Evolutionary conservation across 2,797 vertebrate genomes (phyloP), one percentile per base, ranked within the genome.

Genomic region (Leuciscus waleckii): DNA sequence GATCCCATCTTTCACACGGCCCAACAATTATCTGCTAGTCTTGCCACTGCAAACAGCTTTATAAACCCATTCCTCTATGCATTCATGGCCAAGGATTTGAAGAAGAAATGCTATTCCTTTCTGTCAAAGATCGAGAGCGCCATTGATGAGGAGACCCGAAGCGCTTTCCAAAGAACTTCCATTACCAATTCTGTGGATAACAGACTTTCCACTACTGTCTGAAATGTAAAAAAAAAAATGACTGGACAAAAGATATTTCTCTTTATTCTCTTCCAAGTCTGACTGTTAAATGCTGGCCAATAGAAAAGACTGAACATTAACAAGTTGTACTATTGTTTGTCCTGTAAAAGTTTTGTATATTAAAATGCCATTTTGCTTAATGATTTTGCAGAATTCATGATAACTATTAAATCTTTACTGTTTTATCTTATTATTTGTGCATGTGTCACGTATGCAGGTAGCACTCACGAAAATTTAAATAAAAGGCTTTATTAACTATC

Each of bases 21-120:
- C 1, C 7, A 95, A 75, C 91, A 89, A 2, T 61, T 95, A 14
- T 92, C 93, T 83, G 93, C 86, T 0, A 92, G 91, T 0, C 61
- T 97, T 0, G 96, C 96, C 0, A 91, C 91, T 0, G 92, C 96
- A 58, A 99, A 98, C 93, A 99, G 98, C 90, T 98, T 97, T 90
- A 93, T 99, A 90, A 99, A 99, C 91, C 98, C 98, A 0, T 92
- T 99, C 26, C 90, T 99, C 43, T 99, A 99, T 0, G 97, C 98
- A 46, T 99, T 99, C 95, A 99, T 93, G 97, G 96, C 94, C 43
- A 95, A 94, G 0, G 97, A 98, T 91, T 97, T 99, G 86, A 97
- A 95, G 17, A 54, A 19, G 89, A 98, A 95, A 88, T 96, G 98
- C 79, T 97, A 92, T 77, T 93, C 95, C 7, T 37, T 98, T 78